A percentile compares a stretch with the other conserved stretches of the same genome.
These are phyloP conservation scores for Nasonia oneida DNA, from an alignment of 2,888 invertebrate genomes.

Conservation along the genomic window DNA sequence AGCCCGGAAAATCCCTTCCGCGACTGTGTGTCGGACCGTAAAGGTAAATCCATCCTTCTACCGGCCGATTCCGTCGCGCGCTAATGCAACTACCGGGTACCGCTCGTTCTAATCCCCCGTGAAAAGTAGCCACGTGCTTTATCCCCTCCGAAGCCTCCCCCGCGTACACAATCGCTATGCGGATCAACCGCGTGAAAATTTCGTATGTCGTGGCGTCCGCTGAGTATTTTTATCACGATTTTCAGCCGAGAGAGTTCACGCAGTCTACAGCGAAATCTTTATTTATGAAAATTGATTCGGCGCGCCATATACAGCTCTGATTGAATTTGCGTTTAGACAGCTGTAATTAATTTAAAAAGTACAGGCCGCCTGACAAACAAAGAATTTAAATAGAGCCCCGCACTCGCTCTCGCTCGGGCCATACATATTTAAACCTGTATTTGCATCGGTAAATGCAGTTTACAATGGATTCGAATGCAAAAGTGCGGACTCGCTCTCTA, in stretches of 20 bases:
- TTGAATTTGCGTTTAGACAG: too few relatives aligned
- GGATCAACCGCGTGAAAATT: constrained; percentile 48
- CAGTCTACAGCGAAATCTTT: neutral
- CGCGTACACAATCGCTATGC: neutral
- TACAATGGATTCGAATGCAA: constrained; percentile 29
- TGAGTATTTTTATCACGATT: neutral
- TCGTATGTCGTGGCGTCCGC: neutral
- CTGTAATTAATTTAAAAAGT: constrained; percentile 31
- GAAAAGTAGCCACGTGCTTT: constrained; percentile 30
- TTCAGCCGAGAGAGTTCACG: neutral
- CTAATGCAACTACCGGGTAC: constrained; percentile 40
- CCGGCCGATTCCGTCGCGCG: neutral
- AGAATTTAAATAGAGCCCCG: constrained; percentile 36
- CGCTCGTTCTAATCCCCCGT: constrained; percentile 37
- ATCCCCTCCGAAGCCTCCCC: constrained; percentile 12
- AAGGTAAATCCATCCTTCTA: constrained; percentile 29
- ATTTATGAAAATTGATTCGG: neutral
- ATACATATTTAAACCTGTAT: constrained; percentile 45
- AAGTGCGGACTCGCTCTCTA: neutral
- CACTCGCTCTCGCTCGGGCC: neutral
- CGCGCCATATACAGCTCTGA: neutral
- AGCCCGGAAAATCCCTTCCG: constrained; percentile 8
- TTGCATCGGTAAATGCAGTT: constrained; percentile 43
- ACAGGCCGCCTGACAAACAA: constrained; percentile 19
- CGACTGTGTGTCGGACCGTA: neutral